Base-by-base conservation (phyloP, 2,797 vertebrate species). In the Microcaecilia unicolor region DNA sequence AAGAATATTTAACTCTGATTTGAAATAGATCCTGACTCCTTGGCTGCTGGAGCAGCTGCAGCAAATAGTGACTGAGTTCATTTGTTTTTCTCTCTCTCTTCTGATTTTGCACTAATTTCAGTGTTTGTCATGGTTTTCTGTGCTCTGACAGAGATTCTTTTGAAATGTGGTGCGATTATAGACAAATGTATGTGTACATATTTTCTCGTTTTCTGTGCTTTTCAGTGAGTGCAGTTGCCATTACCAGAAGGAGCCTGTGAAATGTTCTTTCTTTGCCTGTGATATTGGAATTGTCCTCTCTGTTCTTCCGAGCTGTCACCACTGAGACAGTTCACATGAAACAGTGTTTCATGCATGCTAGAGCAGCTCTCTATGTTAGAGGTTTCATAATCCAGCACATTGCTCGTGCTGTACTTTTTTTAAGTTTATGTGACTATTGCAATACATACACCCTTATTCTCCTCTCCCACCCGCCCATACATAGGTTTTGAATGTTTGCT, bases 291-390 rank as follows among this genome's bases (percentile, higher is more conserved):
- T 61, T 41, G 0, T 14, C 14, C 18, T 41, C 12, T 27, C 28
- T n/a, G 42, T 60, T 68, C 58, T 61, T 70, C 55, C 58, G 43
- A 58, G 35, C 27, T 25, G 5, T 21, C 17, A 45, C 58, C 78
- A 82, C 78, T 73, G 78, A 76, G 74, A 72, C 41, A 28, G 37
- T 53, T 38, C 28, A 52, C 48, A 10, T 15, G 10, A 14, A 36
- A 28, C 28, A 12, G 23, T 33, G 32, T 50, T 51, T 31, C 42
- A 58, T 49, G 33, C 39, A 36, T 42, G 25, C 31, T 18, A 29
- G 49, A 49, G 32, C 48, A 67, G 59, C 67, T 37, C 87, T 75
- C 73, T 78, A 74, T 17, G 67, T 55, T 74, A 76, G 76, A 84
- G 62, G 76, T 57, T 64, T 64, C 42, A 47, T 23, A 37, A 59